Evolutionary conservation across 1,140 invertebrate genomes (phyloP).

Genomic region (Cardiocondyla obscurior): DNA sequence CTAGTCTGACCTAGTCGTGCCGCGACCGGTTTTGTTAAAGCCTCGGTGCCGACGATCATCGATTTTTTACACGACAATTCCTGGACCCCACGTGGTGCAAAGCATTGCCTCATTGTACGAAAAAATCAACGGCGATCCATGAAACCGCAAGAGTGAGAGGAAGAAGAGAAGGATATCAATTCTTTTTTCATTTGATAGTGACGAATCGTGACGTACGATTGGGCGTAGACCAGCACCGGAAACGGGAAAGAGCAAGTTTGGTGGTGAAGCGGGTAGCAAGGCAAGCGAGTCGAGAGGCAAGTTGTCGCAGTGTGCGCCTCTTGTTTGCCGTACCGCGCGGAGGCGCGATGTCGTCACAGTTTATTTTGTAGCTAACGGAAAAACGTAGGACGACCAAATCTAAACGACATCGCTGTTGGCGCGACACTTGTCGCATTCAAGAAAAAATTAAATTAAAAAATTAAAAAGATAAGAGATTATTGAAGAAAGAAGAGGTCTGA

Average conservation of each 20-base stretch:
- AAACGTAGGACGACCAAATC: constrained; percentile 18
- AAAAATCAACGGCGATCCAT: neutral
- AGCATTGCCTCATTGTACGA: neutral
- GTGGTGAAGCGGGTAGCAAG: neutral
- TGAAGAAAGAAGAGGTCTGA: neutral
- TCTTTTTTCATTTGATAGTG: neutral
- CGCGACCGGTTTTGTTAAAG: neutral
- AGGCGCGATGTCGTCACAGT: constrained; percentile 15
- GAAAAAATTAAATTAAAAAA: too few relatives aligned
- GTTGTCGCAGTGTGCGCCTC: neutral
- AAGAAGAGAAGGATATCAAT: neutral
- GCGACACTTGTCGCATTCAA: neutral
- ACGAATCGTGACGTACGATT: constrained; percentile 15
- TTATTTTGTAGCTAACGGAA: constrained; percentile 28
- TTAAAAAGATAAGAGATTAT: too few relatives aligned
- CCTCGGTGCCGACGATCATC: neutral
- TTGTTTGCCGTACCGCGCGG: neutral
- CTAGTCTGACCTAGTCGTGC: constrained; percentile 34
- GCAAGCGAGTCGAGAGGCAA: neutral
- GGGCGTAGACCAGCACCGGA: constrained; percentile 23
- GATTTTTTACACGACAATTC: neutral
- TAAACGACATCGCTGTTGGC: neutral
- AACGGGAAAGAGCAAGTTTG: constrained; percentile 12
- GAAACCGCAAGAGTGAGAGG: neutral
- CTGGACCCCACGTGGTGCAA: neutral